Evolutionary conservation across 2,113 vertebrate genomes (phyloP).

Genomic region (Todiramphus chloris): DNA sequence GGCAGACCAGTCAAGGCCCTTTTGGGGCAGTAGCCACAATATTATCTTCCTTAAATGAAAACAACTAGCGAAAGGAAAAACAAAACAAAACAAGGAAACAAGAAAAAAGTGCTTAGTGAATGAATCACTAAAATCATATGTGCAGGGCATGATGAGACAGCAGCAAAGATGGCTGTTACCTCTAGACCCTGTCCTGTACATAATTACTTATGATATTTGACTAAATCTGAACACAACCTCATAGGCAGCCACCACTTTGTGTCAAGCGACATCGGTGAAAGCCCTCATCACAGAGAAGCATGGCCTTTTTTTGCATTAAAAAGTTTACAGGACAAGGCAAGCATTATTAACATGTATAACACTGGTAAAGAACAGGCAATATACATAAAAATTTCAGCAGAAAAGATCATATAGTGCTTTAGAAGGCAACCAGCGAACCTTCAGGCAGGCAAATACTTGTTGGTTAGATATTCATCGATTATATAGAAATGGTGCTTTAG

Average conservation of each 20-base stretch:
- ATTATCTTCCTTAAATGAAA: background rate
- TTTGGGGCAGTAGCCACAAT: background rate
- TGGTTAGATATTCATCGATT: background rate
- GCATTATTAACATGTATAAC: background rate
- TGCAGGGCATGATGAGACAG: background rate
- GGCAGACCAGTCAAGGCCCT: background rate
- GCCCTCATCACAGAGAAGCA: background rate
- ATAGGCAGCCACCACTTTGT: background rate
- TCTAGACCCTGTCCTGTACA: background rate
- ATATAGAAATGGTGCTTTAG: background rate
- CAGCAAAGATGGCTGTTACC: background rate
- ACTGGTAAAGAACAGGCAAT: background rate
- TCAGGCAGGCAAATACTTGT: background rate
- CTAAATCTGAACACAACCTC: background rate
- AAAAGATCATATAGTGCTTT: background rate
- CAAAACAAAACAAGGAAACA: background rate
- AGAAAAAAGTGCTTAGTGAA: background rate
- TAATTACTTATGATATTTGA: background rate
- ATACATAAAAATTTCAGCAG: background rate
- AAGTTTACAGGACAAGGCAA: background rate
- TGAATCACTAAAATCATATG: background rate
- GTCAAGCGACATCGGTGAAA: background rate
- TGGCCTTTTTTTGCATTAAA: background rate
- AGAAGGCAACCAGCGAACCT: background rate
- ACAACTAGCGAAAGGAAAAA: background rate